phyloP scores from a whole-genome alignment of 1,140 invertebrate genomes.

The Geopemphigus sp. region DNA sequence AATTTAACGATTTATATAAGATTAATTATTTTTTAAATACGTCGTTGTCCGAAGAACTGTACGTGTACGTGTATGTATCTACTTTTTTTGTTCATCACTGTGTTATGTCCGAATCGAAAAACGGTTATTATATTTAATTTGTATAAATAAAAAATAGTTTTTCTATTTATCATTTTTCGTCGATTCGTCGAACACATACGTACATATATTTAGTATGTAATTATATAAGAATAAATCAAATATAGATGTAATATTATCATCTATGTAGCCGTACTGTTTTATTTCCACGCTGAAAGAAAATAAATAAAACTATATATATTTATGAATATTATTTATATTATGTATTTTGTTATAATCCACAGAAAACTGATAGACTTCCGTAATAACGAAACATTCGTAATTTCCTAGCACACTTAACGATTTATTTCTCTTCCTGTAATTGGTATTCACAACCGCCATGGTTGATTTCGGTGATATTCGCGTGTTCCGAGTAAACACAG shows the following conservation, averaged over 20 bases:
- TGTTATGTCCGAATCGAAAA: neutral
- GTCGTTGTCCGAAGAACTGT: neutral
- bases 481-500: no score
- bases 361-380: no score
- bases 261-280: neutral
- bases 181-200: neutral
- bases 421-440: no score
- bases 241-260: neutral
- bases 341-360: no score
- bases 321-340: no score
- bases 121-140: conserved; percentile 3
- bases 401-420: no score
- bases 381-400: no score
- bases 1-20: conserved; percentile 8
- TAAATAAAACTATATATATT: no score
- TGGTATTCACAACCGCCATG: no score
- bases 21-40: conserved; percentile 18
- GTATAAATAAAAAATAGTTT: conserved; percentile 4
- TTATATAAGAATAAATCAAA: conserved; percentile 2
- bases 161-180: conserved; percentile 15
- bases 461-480: no score
- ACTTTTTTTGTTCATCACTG: neutral
- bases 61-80: neutral
- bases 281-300: neutral
- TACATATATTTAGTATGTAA: neutral